Evolutionary conservation across 1,140 invertebrate genomes (phyloP).

Genomic region (Elymnias hypermnestra): DNA sequence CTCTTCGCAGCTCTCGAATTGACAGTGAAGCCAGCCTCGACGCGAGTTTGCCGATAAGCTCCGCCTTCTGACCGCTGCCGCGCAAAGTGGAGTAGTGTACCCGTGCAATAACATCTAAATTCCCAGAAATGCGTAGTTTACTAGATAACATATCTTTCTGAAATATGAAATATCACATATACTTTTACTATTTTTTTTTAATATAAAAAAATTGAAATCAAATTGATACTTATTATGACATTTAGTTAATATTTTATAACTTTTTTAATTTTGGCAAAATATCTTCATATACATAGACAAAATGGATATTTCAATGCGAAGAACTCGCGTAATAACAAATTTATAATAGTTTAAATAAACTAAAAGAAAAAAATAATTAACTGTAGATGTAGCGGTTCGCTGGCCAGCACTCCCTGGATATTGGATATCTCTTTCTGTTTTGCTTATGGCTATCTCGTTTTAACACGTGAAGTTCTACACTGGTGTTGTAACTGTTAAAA

Average conservation of each 20-base stretch:
- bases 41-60: conserved; percentile 75
- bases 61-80: conserved; percentile 75
- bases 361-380: background rate
- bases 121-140: conserved; percentile 5
- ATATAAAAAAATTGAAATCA: too few species aligned
- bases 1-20: conserved; percentile 74
- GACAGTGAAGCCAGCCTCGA: conserved; percentile 72
- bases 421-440: conserved; percentile 42
- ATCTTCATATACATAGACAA: too few species aligned
- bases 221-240: too few species aligned
- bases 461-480: conserved; percentile 17
- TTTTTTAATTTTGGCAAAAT: too few species aligned
- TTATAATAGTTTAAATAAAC: background rate
- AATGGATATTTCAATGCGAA: too few species aligned
- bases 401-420: conserved; percentile 57
- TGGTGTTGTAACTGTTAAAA: conserved; percentile 37
- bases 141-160: too few species aligned
- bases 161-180: too few species aligned
- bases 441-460: conserved; percentile 33
- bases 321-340: too few species aligned
- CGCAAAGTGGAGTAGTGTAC: conserved; percentile 71
- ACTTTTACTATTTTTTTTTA: too few species aligned
- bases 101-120: conserved; percentile 23
- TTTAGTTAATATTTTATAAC: too few species aligned
- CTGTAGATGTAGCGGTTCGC: conserved; percentile 42